Base-by-base conservation (phyloP, 1,140 invertebrate genomes). In the Radopholus similis region DNA sequence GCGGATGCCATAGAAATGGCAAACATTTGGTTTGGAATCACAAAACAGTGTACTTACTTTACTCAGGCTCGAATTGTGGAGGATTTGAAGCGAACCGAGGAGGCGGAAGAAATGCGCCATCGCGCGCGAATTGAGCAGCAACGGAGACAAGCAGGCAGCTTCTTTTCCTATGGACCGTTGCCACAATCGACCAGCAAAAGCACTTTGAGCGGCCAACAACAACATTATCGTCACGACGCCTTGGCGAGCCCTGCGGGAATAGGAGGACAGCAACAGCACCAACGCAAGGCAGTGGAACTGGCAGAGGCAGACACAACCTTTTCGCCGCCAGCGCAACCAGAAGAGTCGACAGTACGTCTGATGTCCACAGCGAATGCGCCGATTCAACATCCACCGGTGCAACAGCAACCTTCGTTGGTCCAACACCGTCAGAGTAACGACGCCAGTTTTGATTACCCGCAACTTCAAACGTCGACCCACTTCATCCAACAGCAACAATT, bases 11-110 rank as follows among this genome's bases (percentile, higher is more conserved):
- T 51, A 26, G 47, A 51, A 23, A 51, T 51, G 47, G 47, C n/a
- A 40, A 40, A 13, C 11, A 40, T 40, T 40, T n/a, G n/a, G n/a
- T 40, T 40, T n/a, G n/a, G n/a, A 40, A 40, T n/a, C 11, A 40
- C 38, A 13, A 40, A 40, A 40, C n/a, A 13, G 11, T 1, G n/a
- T 1, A 40, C 38, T 42, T 42, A 42, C 18, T 42, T 42, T 42
- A 42, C 1, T 44, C 42, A 49, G 59, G 59, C 59, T 49, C 59
- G 59, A 21, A 62, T 62, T 47, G 59, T 62, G 28, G 59, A 42
- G 28, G 59, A 62, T 42, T 28, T 62, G 18, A 62, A 62, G 28
- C 59, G 38, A 13, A 62, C 26, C 42, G 59, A 62, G 18, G 59
- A 62, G 49, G 38, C 23, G 1, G 47, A 35, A 35, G 59, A 62